Conservation (phyloP, 2,888 invertebrate genomes). For the Leucozona laternaria region DNA sequence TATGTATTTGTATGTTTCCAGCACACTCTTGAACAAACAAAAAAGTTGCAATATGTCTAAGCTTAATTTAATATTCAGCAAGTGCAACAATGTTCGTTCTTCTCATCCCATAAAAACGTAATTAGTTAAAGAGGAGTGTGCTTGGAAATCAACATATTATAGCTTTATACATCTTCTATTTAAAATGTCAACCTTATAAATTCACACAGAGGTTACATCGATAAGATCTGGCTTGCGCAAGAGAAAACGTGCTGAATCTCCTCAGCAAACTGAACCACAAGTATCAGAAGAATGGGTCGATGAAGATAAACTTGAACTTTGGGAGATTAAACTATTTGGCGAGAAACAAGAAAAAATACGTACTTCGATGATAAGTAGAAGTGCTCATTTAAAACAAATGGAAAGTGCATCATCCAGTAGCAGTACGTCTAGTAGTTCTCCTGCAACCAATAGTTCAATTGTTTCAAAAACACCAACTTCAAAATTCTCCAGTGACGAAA, state of each 20-base stretch:
- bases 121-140: too few species aligned
- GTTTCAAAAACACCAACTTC: conserved; percentile 85
- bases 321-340: conserved; percentile 97
- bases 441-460: conserved; percentile 74
- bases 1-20: neutral
- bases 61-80: too few species aligned
- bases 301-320: conserved; percentile 96
- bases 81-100: too few species aligned
- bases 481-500: conserved; percentile 85
- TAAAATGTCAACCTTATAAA: neutral
- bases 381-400: conserved; percentile 83
- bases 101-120: too few species aligned
- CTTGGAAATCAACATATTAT: neutral
- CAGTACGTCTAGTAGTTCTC: conserved; percentile 78
- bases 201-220: conserved; percentile 92
- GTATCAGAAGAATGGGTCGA: conserved; percentile 98
- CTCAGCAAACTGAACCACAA: conserved; percentile 97
- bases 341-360: conserved; percentile 91
- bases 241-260: conserved; percentile 96
- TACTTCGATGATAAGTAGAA: conserved; percentile 90
- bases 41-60: neutral
- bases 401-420: conserved; percentile 75
- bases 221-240: conserved; percentile 96
- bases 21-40: neutral
- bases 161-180: neutral